Base-by-base conservation (phyloP, 1,140 invertebrate genomes). In the Mamestra configurata region DNA sequence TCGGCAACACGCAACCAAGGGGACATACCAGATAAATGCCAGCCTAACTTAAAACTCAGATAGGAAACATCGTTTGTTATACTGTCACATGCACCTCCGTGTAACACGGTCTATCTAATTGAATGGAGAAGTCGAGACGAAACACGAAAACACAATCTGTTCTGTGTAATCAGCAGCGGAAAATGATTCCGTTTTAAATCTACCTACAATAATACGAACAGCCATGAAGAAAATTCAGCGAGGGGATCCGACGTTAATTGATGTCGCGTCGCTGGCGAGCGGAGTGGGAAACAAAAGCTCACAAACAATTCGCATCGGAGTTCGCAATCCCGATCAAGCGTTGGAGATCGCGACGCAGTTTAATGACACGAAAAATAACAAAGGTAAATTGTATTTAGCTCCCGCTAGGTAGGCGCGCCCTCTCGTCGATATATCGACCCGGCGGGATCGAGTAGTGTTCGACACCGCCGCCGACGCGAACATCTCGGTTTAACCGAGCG, bases 291-390 rank as follows among this genome's bases (percentile, higher is more conserved):
- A 94, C 93, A 95, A 95, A 95, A 92, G 93, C 89, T 94, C 93
- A 93, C 92, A 94, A 95, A 94, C 93, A 95, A 95, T 95, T 93
- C 93, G 92, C 90, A 92, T 94, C 86, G 90, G 87, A 92, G 92
- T 93, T 94, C 92, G 93, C 90, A 93, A 92, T 91, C 86, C 92
- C 91, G 93, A 93, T 95, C 92, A 82, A 93, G 92, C 91, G 91
- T 93, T 94, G 89, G 90, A 89, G 93, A 94, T 93, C 92, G 90
- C 92, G 88, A 94, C 93, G 93, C 92, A 94, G 93, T 94, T 95
- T 93, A 95, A 95, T 95, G 93, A 95, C 90, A 94, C 93, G 93
- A 95, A 94, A 95, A 95, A 95, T 95, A 95, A 95, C 93, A 95
- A 94, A 94, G 92, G 93, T 95, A 95, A 94, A 95, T 95, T 95